Base-by-base conservation (phyloP, 1,140 invertebrate genomes). In the Thalassaphorura encarpata region DNA sequence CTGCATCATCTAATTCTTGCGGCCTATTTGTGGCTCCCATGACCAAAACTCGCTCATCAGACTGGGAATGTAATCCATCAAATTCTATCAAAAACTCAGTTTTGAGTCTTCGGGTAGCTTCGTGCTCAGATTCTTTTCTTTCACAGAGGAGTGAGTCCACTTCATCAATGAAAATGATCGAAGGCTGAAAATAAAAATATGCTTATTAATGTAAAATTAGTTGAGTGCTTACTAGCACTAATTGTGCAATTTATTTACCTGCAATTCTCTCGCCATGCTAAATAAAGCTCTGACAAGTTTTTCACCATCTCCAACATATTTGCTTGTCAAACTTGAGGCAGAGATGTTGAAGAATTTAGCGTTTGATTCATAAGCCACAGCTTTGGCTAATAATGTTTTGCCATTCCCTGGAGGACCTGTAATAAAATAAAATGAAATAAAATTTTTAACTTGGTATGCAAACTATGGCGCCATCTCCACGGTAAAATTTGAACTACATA, bases 71-170 rank as follows among this genome's bases (percentile, higher is more conserved):
- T 53, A 93, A 76, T 13, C 90, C 89, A 75, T 97, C 93, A 72
- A 97, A 89, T 73, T 97, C 92, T 2, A 97, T 87, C 6, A 99
- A 78, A 72, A 99, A 98, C 75, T 99, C 94, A 0, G 95, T 99
- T 77, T 98, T 99, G n/a, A 99, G 78, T 60, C 94, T 80, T 15
- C 94, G 73, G 21, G 89, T 93, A 24, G 92, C 89, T 73, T 99
- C 95, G 70, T 97, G 92, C 72, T 99, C 95, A 54, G 83, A 83
- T 65, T 90, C 87, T 50, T 84, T 85, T 24, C 94, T 76, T 72
- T 94, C 89, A 31, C 88, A 90, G 15, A 97, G 75, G 26, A 98
- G 69, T 2, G 93, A 97, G 73, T 98, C 94, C 26, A 98, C 89
- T 75, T 98, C 93, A 73, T 98, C 93, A 66, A 97, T 87, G 72